Evolutionary conservation across 1,140 invertebrate species (phyloP).

Genomic region (Sitophilus oryzae): DNA sequence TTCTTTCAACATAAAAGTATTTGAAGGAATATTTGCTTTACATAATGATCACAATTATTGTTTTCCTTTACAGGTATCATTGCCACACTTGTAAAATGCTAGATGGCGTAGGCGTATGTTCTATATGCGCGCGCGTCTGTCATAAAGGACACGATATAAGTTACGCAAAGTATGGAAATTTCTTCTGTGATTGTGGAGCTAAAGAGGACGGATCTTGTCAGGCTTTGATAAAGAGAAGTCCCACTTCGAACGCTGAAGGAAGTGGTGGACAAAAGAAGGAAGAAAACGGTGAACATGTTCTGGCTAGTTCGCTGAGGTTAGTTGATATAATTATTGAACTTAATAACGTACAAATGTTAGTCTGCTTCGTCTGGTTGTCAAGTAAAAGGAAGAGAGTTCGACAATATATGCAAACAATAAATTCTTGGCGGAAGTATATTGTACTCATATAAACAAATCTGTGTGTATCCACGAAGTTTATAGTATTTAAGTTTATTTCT

Average conservation of each 20-base stretch:
- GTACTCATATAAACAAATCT: no score
- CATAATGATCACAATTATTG: not conserved
- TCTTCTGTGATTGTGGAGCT: slow-evolving; percentile 98
- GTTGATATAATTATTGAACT: slow-evolving; percentile 52
- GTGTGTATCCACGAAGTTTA: no score
- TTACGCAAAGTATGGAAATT: slow-evolving; percentile 97
- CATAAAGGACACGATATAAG: slow-evolving; percentile 95
- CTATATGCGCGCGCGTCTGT: slow-evolving; percentile 93
- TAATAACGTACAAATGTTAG: no score
- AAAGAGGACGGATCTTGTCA: slow-evolving; percentile 79
- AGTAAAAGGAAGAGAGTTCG: no score
- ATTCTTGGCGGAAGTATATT: no score
- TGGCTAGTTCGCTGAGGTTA: slow-evolving; percentile 54
- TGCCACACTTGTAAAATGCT: slow-evolving; percentile 98
- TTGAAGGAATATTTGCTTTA: not conserved
- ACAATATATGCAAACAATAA: no score
- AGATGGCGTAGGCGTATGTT: slow-evolving; percentile 95
- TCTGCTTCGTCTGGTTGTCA: no score
- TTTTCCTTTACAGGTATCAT: slow-evolving; percentile 81
- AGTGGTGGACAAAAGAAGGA: slow-evolving; percentile 44
- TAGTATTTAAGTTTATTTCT: no score
- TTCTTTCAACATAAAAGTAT: not conserved
- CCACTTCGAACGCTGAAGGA: slow-evolving; percentile 26
- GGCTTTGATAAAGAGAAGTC: slow-evolving; percentile 68
- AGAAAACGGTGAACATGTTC: slow-evolving; percentile 39